phyloP scores from a whole-genome alignment of 1,140 invertebrate species.

The Colletes latitarsis region DNA sequence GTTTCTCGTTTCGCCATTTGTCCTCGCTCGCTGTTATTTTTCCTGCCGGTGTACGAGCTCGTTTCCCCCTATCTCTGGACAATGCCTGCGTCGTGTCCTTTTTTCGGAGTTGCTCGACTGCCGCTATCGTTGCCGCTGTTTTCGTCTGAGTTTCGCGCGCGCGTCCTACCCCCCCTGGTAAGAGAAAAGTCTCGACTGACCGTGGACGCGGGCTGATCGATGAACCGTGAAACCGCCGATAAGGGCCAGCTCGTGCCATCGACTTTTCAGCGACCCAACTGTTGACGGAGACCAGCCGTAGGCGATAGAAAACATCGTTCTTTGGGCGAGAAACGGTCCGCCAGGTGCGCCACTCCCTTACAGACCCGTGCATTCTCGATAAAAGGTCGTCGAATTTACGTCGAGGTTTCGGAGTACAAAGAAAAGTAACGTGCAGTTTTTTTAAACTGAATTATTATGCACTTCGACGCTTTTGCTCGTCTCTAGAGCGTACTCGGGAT shows the following conservation, averaged over 20 bases:
- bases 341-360: no score
- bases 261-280: background rate
- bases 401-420: no score
- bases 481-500: no score
- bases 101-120: constrained; percentile 12
- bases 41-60: constrained; percentile 34
- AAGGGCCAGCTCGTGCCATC: no score
- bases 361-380: no score
- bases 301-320: no score
- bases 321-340: no score
- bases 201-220: constrained; percentile 38
- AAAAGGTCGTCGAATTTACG: no score
- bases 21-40: constrained; percentile 57
- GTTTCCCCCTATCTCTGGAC: constrained; percentile 44
- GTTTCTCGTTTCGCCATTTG: constrained; percentile 54
- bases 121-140: constrained; percentile 29
- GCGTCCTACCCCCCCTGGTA: background rate
- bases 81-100: constrained; percentile 35
- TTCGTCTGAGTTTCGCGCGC: constrained; percentile 16
- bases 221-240: constrained; percentile 7
- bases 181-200: constrained; percentile 1
- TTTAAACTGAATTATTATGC: no score
- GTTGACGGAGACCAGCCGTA: no score
- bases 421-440: no score
- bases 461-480: no score